Base-by-base conservation (phyloP, 2,797 vertebrate species). In the Phaenicophaeus curvirostris region DNA sequence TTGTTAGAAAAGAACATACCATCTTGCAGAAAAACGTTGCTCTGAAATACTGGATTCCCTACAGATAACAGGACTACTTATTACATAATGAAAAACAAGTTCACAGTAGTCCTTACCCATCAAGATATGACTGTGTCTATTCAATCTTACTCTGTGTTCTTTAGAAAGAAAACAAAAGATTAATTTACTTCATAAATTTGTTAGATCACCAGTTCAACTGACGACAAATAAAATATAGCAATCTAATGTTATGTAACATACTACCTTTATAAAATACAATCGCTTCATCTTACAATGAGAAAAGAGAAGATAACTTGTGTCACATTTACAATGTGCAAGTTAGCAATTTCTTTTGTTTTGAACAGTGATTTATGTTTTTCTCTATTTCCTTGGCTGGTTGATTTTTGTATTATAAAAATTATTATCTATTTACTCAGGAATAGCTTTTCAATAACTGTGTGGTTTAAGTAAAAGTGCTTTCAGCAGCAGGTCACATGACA, bases 111-210 rank as follows among this genome's bases (percentile, higher is more conserved):
- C 18, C 4, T 41, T 67, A 51, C 5, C 13, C 15, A 33, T 11
- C 25, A 44, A n/a, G 24, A 76, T 17, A 55, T 18, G 9, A 8
- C 16, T 59, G 14, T 17, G 19, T 23, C 15, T 41, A 33, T 74
- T 84, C 7, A 41, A 8, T 39, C 30, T 72, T 72, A 41, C 35
- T 44, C 28, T 21, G 44, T 2, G 4, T 5, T 61, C 5, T 51
- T 55, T 31, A 44, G n/a, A 62, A 81, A 61, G 21, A 33, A 5
- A 50, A 7, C 4, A 55, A 30, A 59, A 71, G 1, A 42, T 59
- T 85, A 2, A 35, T 48, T 42, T 65, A 39, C 10, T 31, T 33
- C 6, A 35, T 1, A 0, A n/a, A 30, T 25, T 27, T 42, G 2
- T 48, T 46, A 77, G 7, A 50, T 42, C 15, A 39, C 35, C 44